Conservation (phyloP, 92 coral and sea anemone genomes). For the Actinostola sp. region DNA sequence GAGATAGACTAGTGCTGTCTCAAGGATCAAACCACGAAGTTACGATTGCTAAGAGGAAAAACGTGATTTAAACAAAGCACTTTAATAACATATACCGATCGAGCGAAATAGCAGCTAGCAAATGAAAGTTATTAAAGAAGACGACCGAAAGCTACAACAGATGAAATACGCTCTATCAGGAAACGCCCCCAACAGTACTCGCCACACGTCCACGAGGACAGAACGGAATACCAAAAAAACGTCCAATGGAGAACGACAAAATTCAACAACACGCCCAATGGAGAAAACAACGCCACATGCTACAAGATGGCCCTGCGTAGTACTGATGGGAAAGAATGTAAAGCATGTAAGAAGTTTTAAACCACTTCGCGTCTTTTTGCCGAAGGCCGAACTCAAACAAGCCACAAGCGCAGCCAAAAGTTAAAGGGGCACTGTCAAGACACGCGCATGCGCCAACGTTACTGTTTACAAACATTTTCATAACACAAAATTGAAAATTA, state of each 20-base stretch:
- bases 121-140: conserved; percentile 35
- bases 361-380: conserved; percentile 33
- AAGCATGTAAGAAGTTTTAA: conserved; percentile 23
- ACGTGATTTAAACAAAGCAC: conserved; percentile 25
- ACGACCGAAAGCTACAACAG: not conserved
- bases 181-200: conserved; percentile 5
- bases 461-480: too few species aligned
- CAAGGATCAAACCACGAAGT: conserved; percentile 22
- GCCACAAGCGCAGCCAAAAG: not conserved
- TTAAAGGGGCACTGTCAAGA: too few species aligned
- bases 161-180: not conserved
- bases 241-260: too few species aligned
- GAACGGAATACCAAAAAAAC: too few species aligned
- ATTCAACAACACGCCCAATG: too few species aligned
- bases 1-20: conserved; percentile 47
- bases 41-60: conserved; percentile 28
- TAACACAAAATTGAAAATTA: too few species aligned
- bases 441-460: too few species aligned
- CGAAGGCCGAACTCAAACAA: conserved; percentile 5
- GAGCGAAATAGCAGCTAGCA: conserved; percentile 37
- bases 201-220: too few species aligned
- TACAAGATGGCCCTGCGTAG: not conserved
- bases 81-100: conserved; percentile 21
- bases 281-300: not conserved
- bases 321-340: conserved; percentile 1